Base-by-base conservation (phyloP, 2,113 vertebrate species). In the Myotis davidii region DNA sequence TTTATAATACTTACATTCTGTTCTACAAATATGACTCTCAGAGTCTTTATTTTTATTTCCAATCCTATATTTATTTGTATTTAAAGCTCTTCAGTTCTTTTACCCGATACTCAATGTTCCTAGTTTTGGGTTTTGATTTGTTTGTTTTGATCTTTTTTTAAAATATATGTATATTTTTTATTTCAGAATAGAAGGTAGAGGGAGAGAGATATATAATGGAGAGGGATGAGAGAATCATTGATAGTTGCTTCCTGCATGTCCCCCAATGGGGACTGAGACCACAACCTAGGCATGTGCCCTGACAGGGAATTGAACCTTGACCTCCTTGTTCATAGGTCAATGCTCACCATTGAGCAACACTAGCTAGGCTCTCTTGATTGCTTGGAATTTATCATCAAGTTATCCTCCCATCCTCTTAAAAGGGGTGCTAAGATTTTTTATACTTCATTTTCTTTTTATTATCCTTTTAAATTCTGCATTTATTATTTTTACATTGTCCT, bases 61-160 rank as follows among this genome's bases (percentile, higher is more conserved):
- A 50, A 25, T 70, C 79, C 32, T 48, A 54, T 23, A 20, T 65
- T 87, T 90, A 92, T 64, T 84, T 74, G 39, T 79, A 92, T 84
- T 79, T 18, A 78, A 84, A 92, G 20, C 1, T 83, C 39, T 89
- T 89, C 12, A 76, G 20, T 83, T 85, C 13, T 86, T 93, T 96
- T 32, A 34, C 25, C 12, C 69, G 4, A 69, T 50, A 89, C 13
- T 88, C 12, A 72, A 25, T 52, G 73, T 20, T 91, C 11, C 54
- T 45, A 72, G 16, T 3, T 85, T 85, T 73, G 78, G 45, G 4
- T 50, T 90, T 87, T 37, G 10, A 42, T 56, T 54, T 54, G 54
- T 81, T 84, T 39, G 17, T 69, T 79, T 65, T 70, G 8, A 54
- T 82, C 74, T 64, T 5, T 16, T 56, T 7, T 7, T 0, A 23